A percentile compares a stretch with the other conserved stretches of the same genome.
Conservation (phyloP, 2,888 invertebrate species). For the Poecilobothrus nobilitatus region DNA sequence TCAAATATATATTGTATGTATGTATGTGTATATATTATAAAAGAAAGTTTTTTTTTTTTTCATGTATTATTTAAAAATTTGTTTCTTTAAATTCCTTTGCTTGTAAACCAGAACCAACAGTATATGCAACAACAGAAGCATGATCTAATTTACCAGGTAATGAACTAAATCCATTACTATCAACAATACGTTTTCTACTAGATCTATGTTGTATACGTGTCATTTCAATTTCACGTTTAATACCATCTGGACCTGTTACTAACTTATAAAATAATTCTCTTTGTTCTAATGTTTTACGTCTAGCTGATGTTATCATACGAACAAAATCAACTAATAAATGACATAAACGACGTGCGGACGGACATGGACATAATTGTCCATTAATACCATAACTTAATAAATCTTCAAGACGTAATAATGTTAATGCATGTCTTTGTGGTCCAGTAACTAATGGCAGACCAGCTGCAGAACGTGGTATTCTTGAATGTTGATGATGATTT, state of each 20-base stretch:
- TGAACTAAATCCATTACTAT: constrained; percentile 57
- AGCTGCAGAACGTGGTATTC: constrained; percentile 41
- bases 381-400: constrained; percentile 59
- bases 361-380: constrained; percentile 53
- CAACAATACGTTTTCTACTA: constrained; percentile 61
- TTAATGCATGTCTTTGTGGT: constrained; percentile 65
- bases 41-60: neutral
- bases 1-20: no score
- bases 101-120: constrained; percentile 51
- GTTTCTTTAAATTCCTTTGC: constrained; percentile 42
- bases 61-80: constrained; percentile 32
- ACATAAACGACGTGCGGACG: constrained; percentile 57
- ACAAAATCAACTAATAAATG: constrained; percentile 70
- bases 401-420: constrained; percentile 66
- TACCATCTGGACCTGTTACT: constrained; percentile 47
- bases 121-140: constrained; percentile 74
- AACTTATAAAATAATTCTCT: constrained; percentile 62
- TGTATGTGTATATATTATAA: no score
- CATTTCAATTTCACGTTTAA: constrained; percentile 48
- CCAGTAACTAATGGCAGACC: constrained; percentile 63
- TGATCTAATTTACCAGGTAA: constrained; percentile 85
- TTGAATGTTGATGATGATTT: neutral
- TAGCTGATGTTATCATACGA: constrained; percentile 68
- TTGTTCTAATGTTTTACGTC: constrained; percentile 74
- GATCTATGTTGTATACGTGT: constrained; percentile 56